Evolutionary conservation across 2,888 invertebrate genomes (phyloP), one percentile per base, ranked within the genome.

Genomic region (Timema cristinae): DNA sequence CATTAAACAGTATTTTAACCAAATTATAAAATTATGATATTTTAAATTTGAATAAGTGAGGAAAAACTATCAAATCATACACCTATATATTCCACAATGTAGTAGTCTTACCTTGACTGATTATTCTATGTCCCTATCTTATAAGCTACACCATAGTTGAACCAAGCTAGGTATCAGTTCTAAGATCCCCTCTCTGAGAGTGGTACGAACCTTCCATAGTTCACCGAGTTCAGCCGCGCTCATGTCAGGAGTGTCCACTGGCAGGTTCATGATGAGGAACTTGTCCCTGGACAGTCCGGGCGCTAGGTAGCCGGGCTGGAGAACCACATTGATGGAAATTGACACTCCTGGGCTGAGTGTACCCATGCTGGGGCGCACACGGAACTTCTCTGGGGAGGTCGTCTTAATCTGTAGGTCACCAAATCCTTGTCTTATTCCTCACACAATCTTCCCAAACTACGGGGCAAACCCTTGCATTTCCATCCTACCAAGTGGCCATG

Each of bases 361-460:
- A 0, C 97, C 97, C 7, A 91, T 89, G 78, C 94, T 95, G 0
- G 97, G 97, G 70, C 94, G 88, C 1, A 98, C 98, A 50, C 95
- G 86, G 83, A 95, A 98, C 82, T 96, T 97, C 78, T 97, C 95
- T 0, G 97, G 98, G 0, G 96, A 92, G 6, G 97, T 98, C 13
- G 97, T 98, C 83, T 98, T 93, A 75, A 98, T 91, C 92, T 97
- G 84, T 67, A 56, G 67, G 48, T 52, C 50, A 50, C 32, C 32
- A 32, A 32, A 32, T 32, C 32, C 32, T 32, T 32, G 2, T 32
- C 32, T 32, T 32, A 32, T 1, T 32, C 32, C 32, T 32, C 32
- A 32, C 4, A 32, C 32, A 32, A 32, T 32, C 32, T 4, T 32
- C 32, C 4, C 32, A 32, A 32, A 32, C 32, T 32, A 32, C 1